Conservation (phyloP, 1,140 invertebrate genomes). For the Arion vulgaris region DNA sequence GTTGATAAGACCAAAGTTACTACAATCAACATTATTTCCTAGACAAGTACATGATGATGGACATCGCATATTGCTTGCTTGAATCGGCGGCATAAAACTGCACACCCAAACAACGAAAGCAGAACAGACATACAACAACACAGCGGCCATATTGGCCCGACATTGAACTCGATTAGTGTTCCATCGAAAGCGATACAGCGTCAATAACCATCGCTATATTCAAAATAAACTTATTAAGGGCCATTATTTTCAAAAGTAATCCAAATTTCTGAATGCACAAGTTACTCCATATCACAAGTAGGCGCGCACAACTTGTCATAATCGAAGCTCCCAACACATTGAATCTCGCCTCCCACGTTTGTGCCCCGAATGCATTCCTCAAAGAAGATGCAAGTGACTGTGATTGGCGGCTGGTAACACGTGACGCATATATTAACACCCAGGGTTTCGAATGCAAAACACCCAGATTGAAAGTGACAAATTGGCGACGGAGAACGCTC, state of each 20-base stretch:
- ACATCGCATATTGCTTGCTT: slow-evolving; percentile 48
- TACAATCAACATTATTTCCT: slow-evolving; percentile 67
- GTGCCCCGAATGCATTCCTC: slow-evolving; percentile 33
- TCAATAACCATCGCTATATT: slow-evolving; percentile 6
- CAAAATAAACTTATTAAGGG: not conserved
- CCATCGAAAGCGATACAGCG: slow-evolving; percentile 23
- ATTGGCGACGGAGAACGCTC: slow-evolving; percentile 42
- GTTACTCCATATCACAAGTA: slow-evolving; percentile 24
- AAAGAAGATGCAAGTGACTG: slow-evolving; percentile 38
- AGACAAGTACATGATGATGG: slow-evolving; percentile 67
- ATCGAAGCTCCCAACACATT: slow-evolving; percentile 34
- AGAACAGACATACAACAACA: slow-evolving; percentile 52
- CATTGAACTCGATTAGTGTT: slow-evolving; percentile 46
- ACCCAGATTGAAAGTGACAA: slow-evolving; percentile 47
- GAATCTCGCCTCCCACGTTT: slow-evolving; percentile 56
- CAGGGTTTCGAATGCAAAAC: slow-evolving; percentile 52
- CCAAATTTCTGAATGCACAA: slow-evolving; percentile 32
- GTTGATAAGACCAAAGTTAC: slow-evolving; percentile 60
- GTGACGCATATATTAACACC: slow-evolving; percentile 61
- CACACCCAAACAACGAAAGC: slow-evolving; percentile 56
- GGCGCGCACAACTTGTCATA: slow-evolving; percentile 6
- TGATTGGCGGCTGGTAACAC: slow-evolving; percentile 54
- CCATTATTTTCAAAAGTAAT: not conserved
- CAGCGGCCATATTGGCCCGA: slow-evolving; percentile 56
- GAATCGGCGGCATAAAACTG: slow-evolving; percentile 11